Evolutionary conservation across 2,888 invertebrate genomes (phyloP).

Genomic region (Odontocolon sp.): DNA sequence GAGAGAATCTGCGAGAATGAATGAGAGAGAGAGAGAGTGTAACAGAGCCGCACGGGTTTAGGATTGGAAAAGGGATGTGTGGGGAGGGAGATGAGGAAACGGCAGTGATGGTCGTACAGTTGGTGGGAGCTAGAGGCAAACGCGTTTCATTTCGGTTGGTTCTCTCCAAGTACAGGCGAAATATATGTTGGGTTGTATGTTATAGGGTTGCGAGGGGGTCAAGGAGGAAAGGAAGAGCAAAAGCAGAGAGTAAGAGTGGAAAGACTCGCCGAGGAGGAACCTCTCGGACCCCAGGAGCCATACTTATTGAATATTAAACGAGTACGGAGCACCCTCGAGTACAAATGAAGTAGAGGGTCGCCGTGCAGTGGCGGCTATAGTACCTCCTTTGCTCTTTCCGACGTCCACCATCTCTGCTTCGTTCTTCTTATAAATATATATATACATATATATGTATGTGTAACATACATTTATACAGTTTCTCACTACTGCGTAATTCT

Average conservation of each 20-base stretch:
- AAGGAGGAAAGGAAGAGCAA: constrained; percentile 17
- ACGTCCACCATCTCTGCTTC: constrained; percentile 10
- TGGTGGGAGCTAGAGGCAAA: neutral
- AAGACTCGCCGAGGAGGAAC: constrained; percentile 38
- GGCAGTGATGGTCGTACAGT: neutral
- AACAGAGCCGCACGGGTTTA: constrained; percentile 33
- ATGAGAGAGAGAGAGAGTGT: too few relatives aligned
- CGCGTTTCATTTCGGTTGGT: too few relatives aligned
- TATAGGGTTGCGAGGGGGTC: neutral
- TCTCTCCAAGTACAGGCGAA: too few relatives aligned
- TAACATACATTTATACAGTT: neutral
- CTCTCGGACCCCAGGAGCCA: constrained; percentile 50
- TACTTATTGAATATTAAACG: constrained; percentile 71
- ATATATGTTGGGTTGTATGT: too few relatives aligned
- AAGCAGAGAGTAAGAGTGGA: constrained; percentile 23
- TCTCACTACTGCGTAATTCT: neutral
- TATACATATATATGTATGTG: neutral
- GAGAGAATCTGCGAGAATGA: too few relatives aligned
- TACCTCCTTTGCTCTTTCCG: constrained; percentile 55
- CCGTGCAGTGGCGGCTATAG: constrained; percentile 38
- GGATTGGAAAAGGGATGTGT: constrained; percentile 33
- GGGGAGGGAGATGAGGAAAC: neutral
- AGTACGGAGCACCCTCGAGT: constrained; percentile 56
- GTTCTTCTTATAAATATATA: too few relatives aligned
- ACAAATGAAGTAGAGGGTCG: constrained; percentile 65